phyloP scores from a whole-genome alignment of 2,113 vertebrate species.

The Neomonachus schauinslandi region DNA sequence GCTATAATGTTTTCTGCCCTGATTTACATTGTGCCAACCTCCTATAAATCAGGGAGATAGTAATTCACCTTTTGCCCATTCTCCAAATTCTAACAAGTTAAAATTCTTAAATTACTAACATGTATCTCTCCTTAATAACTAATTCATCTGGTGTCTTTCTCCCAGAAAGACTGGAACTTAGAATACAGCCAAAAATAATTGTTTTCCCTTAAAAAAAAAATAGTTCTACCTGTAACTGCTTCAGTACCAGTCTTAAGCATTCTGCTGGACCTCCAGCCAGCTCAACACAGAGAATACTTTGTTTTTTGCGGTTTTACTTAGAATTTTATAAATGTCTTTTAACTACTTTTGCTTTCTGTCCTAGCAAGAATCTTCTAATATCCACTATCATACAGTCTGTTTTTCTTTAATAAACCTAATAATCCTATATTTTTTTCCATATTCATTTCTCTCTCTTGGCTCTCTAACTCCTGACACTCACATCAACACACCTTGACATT shows the following conservation, averaged over 20 bases:
- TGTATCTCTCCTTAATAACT: background rate
- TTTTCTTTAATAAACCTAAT: background rate
- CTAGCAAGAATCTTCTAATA: background rate
- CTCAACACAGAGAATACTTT: background rate
- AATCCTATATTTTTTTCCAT: background rate
- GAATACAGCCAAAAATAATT: background rate
- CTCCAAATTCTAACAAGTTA: slow-evolving; percentile 21
- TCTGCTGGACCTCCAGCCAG: background rate
- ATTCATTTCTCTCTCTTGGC: background rate
- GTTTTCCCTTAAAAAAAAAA: background rate
- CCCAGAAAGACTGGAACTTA: background rate
- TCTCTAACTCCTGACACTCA: background rate
- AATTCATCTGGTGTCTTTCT: background rate
- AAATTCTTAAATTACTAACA: background rate
- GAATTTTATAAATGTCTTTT: background rate
- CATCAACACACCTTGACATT: background rate
- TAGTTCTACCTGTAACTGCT: background rate
- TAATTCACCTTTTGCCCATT: background rate
- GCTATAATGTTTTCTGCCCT: background rate
- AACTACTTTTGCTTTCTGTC: slow-evolving; percentile 26
- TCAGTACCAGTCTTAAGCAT: background rate
- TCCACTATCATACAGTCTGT: background rate
- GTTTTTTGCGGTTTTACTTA: background rate
- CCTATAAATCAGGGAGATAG: background rate
- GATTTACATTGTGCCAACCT: background rate